Base-by-base conservation (phyloP, 2,888 invertebrate species). In the Drosophila glabriapex region DNA sequence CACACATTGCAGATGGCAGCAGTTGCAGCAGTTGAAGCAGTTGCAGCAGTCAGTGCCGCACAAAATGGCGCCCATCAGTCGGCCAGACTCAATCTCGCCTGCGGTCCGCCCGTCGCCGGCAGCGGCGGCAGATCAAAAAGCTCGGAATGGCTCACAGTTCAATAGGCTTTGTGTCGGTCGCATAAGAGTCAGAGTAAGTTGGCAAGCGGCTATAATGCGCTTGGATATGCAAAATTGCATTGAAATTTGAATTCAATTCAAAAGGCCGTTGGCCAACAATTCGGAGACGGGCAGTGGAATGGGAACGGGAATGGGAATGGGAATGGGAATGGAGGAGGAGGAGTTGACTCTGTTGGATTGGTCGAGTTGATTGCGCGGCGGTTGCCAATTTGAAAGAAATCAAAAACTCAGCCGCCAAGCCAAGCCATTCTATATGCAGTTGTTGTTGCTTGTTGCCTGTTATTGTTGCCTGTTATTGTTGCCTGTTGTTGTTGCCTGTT, bases 201-300 rank as follows among this genome's bases (percentile, higher is more conserved):
- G 85, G 84, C 87, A 91, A 91, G 91, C 91, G 88, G 83, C 86
- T 89, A 90, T 85, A 85, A 85, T 85, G 89, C 85, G 90, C 85
- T 85, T 90, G 91, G 88, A 91, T 91, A 92, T 92, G 92, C 91
- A 91, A 92, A 92, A 92, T 91, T 91, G 91, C 90, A 92, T 92
- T 92, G 88, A 91, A 91, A 91, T 91, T 91, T 92, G 92, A 91
- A 92, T 92, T 89, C 91, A 92, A 91, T 92, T 92, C 91, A 91
- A 89, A 78, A 81, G 78, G 68, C 88, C 74, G 74, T 77, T 80
- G 83, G 69, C 83, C 80, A 68, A 46, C 43, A 43, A 25, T 22
- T 58, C 22, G 12, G 4, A 4, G 12, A 28, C 29, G 41, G 56
- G 39, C 41, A 22, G 35, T 12, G 61, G 41, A 7, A 10, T 55